phyloP scores from a whole-genome alignment of 2,113 vertebrate genomes.

The Rhineura floridana region DNA sequence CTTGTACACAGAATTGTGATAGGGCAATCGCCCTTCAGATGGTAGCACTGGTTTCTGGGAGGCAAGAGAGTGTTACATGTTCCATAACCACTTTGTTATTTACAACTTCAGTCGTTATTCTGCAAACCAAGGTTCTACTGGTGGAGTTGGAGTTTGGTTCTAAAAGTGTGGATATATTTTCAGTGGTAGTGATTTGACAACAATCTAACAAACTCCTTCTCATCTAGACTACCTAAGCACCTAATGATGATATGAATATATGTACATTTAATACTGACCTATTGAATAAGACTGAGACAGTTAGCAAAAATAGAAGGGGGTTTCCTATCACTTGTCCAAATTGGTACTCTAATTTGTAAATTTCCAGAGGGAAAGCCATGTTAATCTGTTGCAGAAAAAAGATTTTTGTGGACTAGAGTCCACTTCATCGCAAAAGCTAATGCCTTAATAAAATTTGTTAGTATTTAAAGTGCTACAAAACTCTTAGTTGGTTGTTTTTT shows the following conservation, averaged over 20 bases:
- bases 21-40: not conserved
- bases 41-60: not conserved
- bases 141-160: not conserved
- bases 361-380: no score
- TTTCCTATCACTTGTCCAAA: not conserved
- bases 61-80: rapidly evolving
- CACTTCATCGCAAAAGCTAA: no score
- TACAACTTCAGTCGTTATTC: rapidly evolving
- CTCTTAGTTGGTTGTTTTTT: no score
- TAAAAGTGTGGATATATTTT: not conserved
- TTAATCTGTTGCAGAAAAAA: no score
- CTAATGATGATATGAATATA: not conserved
- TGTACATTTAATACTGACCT: not conserved
- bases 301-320: not conserved
- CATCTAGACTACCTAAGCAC: not conserved
- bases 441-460: no score
- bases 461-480: no score
- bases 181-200: not conserved
- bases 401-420: no score
- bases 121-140: rapidly evolving
- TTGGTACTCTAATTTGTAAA: not conserved
- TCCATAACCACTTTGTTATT: rapidly evolving
- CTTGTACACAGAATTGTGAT: not conserved
- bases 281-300: not conserved
- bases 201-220: not conserved